phyloP scores from a whole-genome alignment of 2,113 vertebrate genomes.

The Ceuthmochares aereus region DNA sequence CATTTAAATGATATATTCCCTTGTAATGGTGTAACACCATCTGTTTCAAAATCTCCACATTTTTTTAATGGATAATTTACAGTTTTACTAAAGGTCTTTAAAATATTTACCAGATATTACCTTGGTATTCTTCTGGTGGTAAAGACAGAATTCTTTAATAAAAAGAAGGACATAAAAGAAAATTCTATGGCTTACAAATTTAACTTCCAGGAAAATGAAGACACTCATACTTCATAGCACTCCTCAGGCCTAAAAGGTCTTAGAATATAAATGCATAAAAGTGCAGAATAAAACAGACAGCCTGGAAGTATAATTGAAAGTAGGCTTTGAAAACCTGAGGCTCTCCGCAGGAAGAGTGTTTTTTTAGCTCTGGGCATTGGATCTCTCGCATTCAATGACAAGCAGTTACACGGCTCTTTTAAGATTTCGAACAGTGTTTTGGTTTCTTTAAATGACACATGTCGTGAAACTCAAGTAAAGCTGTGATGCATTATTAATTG shows the following conservation, averaged over 20 bases:
- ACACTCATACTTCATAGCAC: neutral
- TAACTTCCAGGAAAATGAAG: neutral
- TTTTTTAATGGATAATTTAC: neutral
- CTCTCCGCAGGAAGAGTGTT: neutral
- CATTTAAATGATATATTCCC: neutral
- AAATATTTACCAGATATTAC: neutral
- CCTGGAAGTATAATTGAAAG: neutral
- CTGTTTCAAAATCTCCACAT: neutral
- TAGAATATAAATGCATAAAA: neutral
- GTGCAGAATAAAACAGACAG: neutral
- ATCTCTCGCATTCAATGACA: neutral
- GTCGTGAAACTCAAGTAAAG: neutral
- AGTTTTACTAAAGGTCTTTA: neutral
- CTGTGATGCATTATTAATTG: conserved; percentile 1
- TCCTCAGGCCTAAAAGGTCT: neutral
- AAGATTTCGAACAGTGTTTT: neutral
- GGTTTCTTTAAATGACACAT: neutral
- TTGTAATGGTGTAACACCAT: neutral
- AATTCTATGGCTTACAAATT: neutral
- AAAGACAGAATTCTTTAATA: neutral
- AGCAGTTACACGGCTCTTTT: neutral
- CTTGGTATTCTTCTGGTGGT: neutral
- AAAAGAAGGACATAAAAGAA: neutral
- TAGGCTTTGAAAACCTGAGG: neutral
- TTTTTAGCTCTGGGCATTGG: neutral